Conservation (phyloP, 2,797 vertebrate genomes). For the Nyctibius grandis region DNA sequence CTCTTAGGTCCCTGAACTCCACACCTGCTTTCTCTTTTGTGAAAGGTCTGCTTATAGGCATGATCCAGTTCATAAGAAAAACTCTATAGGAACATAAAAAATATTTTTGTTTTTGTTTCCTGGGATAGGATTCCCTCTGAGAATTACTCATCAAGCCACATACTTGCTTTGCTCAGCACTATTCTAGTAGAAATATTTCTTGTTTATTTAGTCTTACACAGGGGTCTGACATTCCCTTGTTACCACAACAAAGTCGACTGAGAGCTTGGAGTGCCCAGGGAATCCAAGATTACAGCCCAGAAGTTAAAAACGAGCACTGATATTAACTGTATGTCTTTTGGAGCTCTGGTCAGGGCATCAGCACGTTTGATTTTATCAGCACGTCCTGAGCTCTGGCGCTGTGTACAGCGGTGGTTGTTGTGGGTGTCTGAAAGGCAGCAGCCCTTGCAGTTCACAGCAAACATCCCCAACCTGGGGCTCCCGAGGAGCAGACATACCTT, state of each 20-base stretch:
- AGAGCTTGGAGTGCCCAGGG: not conserved
- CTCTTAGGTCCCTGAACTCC: not conserved
- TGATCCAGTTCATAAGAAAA: not conserved
- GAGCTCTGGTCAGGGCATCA: not conserved
- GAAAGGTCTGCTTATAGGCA: not conserved
- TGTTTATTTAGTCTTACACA: slow-evolving; percentile 33
- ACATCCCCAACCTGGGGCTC: not conserved
- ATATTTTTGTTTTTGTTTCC: not conserved
- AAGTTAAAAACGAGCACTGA: not conserved
- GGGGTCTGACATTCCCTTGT: not conserved
- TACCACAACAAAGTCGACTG: not conserved
- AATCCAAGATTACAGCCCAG: not conserved
- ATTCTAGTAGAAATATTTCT: slow-evolving; percentile 16
- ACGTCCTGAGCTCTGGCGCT: not conserved
- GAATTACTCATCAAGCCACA: not conserved
- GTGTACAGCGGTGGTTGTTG: not conserved
- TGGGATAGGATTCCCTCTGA: not conserved
- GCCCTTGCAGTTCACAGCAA: not conserved
- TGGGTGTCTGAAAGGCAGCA: not conserved
- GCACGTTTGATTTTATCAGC: not conserved
- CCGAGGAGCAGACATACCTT: not conserved
- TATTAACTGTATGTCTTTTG: not conserved
- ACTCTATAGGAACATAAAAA: not conserved
- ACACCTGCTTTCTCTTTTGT: not conserved
- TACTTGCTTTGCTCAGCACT: slow-evolving; percentile 26